A percentile compares a stretch with the other conserved stretches of the same genome.
Conservation (phyloP, 37 sponge, comb jelly and placozoan species). For the Ephydatia muelleri region DNA sequence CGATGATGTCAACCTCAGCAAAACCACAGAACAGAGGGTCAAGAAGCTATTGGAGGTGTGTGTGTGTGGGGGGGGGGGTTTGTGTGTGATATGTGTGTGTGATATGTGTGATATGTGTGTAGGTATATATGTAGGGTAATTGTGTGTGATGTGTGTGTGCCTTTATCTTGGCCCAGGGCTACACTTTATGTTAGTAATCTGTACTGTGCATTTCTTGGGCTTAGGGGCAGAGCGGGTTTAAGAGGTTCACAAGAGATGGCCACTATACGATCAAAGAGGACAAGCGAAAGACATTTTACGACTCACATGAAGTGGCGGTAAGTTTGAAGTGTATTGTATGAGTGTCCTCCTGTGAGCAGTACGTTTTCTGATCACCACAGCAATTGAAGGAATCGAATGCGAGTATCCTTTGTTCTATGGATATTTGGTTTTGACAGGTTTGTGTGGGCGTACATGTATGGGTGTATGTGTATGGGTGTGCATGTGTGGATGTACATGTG, state of each 20-base stretch:
- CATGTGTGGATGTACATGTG: too few species aligned
- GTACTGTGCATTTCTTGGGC: background rate
- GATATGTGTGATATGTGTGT: background rate
- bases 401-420: constrained; percentile 81
- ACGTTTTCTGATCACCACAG: constrained; percentile 21
- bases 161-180: background rate
- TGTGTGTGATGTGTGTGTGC: too few species aligned
- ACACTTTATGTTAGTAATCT: constrained; percentile 2
- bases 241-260: constrained; percentile 72
- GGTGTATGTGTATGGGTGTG: background rate
- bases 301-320: constrained; percentile 49
- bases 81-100: too few species aligned
- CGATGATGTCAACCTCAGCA: constrained; percentile 48
- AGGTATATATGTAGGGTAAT: too few species aligned
- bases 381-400: constrained; percentile 81
- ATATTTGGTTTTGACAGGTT: constrained; percentile 51
- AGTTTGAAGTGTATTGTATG: background rate
- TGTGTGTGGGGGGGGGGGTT: too few species aligned
- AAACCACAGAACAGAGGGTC: constrained; percentile 42
- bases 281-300: constrained; percentile 33
- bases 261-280: constrained; percentile 76
- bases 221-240: constrained; percentile 26
- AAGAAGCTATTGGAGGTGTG: constrained; percentile 56
- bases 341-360: background rate
- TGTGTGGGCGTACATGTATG: constrained; percentile 2